Conservation (phyloP, 2,797 vertebrate species). For the Muscicapa striata region DNA sequence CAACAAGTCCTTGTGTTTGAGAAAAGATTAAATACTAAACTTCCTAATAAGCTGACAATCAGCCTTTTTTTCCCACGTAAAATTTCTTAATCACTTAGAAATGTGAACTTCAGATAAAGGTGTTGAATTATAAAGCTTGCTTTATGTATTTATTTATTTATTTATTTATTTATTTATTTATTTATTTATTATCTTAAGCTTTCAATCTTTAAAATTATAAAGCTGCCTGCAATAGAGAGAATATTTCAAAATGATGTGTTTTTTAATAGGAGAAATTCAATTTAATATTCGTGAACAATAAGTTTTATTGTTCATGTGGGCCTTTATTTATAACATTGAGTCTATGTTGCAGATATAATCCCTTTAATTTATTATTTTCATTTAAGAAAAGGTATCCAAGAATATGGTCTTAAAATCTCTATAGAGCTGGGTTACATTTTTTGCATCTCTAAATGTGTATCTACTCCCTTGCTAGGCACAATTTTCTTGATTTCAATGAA, state of each 20-base stretch:
- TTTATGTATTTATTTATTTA: too few relatives aligned
- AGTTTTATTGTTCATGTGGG: background rate
- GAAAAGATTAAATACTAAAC: constrained; percentile 11
- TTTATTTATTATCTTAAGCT: background rate
- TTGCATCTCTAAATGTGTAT: background rate
- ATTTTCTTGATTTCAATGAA: background rate
- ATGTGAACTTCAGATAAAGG: background rate
- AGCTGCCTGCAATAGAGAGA: background rate
- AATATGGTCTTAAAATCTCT: background rate
- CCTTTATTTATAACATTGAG: background rate
- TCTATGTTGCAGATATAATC: background rate
- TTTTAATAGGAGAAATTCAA: background rate
- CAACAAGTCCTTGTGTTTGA: background rate
- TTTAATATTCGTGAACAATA: background rate
- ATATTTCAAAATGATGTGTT: background rate
- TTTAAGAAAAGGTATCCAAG: background rate
- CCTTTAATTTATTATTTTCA: background rate
- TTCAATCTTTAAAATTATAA: background rate
- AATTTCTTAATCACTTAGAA: background rate
- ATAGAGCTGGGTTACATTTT: background rate
- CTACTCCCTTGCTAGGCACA: background rate
- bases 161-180: too few relatives aligned
- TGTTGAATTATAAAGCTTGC: background rate
- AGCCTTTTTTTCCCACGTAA: background rate
- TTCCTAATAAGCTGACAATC: background rate